phyloP scores from a whole-genome alignment of 2,113 vertebrate species.

The Leucopsar rothschildi region DNA sequence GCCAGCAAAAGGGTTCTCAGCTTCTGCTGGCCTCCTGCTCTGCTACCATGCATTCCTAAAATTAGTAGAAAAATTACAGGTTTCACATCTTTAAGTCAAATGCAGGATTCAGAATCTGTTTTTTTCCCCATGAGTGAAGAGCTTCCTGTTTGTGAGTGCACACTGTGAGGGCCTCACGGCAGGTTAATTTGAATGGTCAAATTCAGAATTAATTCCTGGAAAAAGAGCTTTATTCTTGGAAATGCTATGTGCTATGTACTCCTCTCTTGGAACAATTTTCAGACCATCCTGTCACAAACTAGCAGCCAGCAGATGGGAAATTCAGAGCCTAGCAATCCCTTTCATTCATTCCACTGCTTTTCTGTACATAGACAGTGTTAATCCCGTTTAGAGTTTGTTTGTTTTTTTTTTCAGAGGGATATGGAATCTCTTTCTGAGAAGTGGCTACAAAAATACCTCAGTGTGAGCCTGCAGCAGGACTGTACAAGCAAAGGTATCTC shows the following conservation, averaged over 20 bases:
- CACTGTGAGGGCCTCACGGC: background rate
- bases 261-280: constrained; percentile 4
- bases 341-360: background rate
- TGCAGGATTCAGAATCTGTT: background rate
- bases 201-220: background rate
- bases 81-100: background rate
- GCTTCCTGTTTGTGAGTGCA: background rate
- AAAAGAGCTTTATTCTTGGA: background rate
- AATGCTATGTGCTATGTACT: background rate
- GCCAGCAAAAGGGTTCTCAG: background rate
- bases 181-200: background rate
- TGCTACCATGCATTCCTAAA: background rate
- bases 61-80: background rate
- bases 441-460: background rate
- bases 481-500: background rate
- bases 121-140: background rate
- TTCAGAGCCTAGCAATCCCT: background rate
- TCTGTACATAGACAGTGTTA: background rate
- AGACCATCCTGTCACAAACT: background rate
- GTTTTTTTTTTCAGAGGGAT: background rate
- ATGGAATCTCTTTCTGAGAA: background rate
- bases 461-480: background rate
- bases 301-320: background rate
- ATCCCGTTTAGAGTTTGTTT: background rate
- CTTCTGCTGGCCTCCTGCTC: background rate